Evolutionary conservation across 64 coral and sea anemone species (phyloP).

Genomic region (Montipora capricornis): DNA sequence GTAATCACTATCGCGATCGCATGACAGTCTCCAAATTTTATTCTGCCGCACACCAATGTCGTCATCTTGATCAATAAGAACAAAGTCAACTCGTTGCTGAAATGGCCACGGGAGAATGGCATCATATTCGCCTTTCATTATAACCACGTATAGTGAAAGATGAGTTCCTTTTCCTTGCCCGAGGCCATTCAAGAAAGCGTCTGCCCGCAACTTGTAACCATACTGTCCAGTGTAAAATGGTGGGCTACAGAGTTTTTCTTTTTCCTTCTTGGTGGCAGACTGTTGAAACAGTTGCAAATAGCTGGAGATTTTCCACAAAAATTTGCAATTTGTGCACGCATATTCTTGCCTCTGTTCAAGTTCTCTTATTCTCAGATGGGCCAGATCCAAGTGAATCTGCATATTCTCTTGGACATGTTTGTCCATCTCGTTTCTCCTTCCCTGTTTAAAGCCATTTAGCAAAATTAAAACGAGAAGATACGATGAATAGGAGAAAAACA

Average conservation of each 20-base stretch:
- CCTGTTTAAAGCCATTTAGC: slow-evolving; percentile 18
- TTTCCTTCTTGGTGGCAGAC: slow-evolving; percentile 95
- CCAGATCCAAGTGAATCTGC: slow-evolving; percentile 87
- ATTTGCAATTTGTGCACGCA: slow-evolving; percentile 91
- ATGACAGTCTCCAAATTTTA: slow-evolving; percentile 92
- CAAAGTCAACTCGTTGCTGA: slow-evolving; percentile 97
- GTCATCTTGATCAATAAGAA: slow-evolving; percentile 96
- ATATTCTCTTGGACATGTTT: slow-evolving; percentile 85
- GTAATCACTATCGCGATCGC: slow-evolving; percentile 98
- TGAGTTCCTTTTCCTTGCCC: slow-evolving; percentile 98
- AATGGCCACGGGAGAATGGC: slow-evolving; percentile 97
- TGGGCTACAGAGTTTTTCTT: slow-evolving; percentile 98
- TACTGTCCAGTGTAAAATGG: slow-evolving; percentile 99
- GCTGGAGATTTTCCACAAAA: slow-evolving; percentile 99
- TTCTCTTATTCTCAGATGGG: slow-evolving; percentile 93
- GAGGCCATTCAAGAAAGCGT: slow-evolving; percentile 96
- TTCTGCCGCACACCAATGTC: slow-evolving; percentile 83
- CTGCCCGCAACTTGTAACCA: slow-evolving; percentile 96
- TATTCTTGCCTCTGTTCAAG: slow-evolving; percentile 89
- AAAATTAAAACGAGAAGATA: too few species aligned
- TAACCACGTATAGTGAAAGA: slow-evolving; percentile 96
- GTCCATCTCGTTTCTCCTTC: slow-evolving; percentile 88
- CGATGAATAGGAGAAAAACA: too few species aligned
- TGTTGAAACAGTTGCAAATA: slow-evolving; percentile 93
- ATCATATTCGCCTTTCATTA: slow-evolving; percentile 98